These are phyloP conservation scores for Nomada ferruginata DNA, from an alignment of 2,888 invertebrate genomes.

Conservation along the genomic window DNA sequence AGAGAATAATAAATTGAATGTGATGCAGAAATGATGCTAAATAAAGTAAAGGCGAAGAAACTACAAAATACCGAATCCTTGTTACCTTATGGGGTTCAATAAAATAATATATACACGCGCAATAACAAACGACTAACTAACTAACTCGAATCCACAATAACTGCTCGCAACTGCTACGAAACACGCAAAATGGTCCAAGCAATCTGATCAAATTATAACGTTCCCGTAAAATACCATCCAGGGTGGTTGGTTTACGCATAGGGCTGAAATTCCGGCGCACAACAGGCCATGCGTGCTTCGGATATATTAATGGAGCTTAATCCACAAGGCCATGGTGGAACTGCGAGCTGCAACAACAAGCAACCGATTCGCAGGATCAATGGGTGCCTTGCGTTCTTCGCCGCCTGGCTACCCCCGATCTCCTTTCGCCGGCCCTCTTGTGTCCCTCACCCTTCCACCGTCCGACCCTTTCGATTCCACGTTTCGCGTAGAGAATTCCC, in stretches of 20 bases:
- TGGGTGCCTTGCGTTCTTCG: constrained; percentile 60
- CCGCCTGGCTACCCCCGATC: constrained; percentile 4
- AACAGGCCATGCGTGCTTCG: constrained; percentile 8
- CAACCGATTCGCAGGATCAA: constrained; percentile 48
- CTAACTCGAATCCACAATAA: too few species aligned
- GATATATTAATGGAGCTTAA: constrained; percentile 51
- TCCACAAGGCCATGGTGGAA: constrained; percentile 16
- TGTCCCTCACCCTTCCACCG: neutral
- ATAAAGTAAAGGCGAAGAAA: neutral
- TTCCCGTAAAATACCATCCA: neutral
- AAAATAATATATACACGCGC: too few species aligned
- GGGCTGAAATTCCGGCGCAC: constrained; percentile 5
- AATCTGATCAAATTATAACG: too few species aligned
- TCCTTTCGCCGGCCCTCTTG: neutral
- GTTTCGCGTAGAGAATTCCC: constrained; percentile 12
- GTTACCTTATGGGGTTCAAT: too few species aligned
- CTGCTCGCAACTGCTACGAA: too few species aligned
- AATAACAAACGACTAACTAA: too few species aligned
- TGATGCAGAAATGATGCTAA: neutral
- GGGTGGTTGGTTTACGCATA: constrained; percentile 5
- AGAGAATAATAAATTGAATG: neutral
- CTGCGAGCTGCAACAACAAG: neutral
- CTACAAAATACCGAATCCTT: too few species aligned
- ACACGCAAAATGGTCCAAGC: too few species aligned
- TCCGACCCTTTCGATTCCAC: neutral